phyloP scores from a whole-genome alignment of 2,113 vertebrate species.

The Theristicus caerulescens region DNA sequence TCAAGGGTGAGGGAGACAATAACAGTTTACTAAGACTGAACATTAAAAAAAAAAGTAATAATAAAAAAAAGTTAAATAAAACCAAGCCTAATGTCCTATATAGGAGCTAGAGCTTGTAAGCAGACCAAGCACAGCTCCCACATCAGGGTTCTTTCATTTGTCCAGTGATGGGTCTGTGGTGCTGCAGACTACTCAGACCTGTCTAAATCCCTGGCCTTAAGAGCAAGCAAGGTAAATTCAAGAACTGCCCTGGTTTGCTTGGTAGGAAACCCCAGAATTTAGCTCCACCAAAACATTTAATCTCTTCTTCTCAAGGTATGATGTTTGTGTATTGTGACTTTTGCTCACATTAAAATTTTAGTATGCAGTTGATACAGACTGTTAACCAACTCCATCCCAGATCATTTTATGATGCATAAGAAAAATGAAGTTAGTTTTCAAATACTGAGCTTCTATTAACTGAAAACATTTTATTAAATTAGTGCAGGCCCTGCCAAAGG shows the following conservation, averaged over 20 bases:
- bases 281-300: background rate
- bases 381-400: background rate
- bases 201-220: background rate
- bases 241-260: background rate
- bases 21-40: background rate
- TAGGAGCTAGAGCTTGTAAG: background rate
- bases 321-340: background rate
- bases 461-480: background rate
- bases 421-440: background rate
- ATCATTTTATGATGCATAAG: background rate
- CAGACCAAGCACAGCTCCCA: background rate
- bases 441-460: background rate
- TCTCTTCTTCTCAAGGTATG: background rate
- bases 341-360: background rate
- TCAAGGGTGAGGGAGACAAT: background rate
- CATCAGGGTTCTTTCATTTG: background rate
- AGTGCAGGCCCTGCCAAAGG: background rate
- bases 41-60: background rate
- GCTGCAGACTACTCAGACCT: background rate
- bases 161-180: background rate
- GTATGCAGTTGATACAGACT: background rate
- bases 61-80: background rate
- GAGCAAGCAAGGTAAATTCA: background rate
- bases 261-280: background rate
- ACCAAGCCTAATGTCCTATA: background rate